Evolutionary conservation across 1,140 invertebrate genomes (phyloP), one percentile per base, ranked within the genome.

Genomic region (Sycophila sp.): DNA sequence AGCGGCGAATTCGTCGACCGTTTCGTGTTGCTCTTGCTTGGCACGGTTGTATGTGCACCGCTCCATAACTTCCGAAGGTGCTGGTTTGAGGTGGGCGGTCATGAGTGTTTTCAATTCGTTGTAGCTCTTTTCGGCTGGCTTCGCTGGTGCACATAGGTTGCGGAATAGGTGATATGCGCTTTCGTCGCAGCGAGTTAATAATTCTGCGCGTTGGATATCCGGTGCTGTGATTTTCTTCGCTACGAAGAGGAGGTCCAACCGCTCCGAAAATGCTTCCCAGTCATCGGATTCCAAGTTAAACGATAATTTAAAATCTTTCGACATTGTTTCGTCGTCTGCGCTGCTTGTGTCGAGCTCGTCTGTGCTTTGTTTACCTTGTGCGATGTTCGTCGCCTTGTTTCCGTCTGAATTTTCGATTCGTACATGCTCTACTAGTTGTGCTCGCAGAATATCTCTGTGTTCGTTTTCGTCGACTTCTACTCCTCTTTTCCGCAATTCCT

Each of bases 1-100:
- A 13, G 72, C 72, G 17, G 51, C 64, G 36, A 67, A 74, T 42
- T 74, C 63, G 5, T 47, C 40, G 2, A 74, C 69, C 13, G 56
- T 42, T 17, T 74, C 72, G 4, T 47, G 47, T 2, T 32, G 30
- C 0, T 22, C 19, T 72, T 74, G 73, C 19, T 26, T 24, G 2
- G 63, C 36, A 34, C 40, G 42, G 30, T 71, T 53, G 26, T 67
- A 71, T 13, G 5, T 66, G 28, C 63, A 71, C 5, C 73, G 11
- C 53, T 67, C 42, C 55, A 70, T 67, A 15, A 47, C 36, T 30
- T 69, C 59, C n/a, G 58, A 68, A 8, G 60, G 65, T 8, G 19
- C 62, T 19, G 59, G 69, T n/a, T 64, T 66, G 15, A 72, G 45
- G 32, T 75, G 71, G 3, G 64, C 49, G 8, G 28, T 59, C 42